Evolutionary conservation across 64 coral and sea anemone species (phyloP).

Genomic region (Dendronephthya gigantea): DNA sequence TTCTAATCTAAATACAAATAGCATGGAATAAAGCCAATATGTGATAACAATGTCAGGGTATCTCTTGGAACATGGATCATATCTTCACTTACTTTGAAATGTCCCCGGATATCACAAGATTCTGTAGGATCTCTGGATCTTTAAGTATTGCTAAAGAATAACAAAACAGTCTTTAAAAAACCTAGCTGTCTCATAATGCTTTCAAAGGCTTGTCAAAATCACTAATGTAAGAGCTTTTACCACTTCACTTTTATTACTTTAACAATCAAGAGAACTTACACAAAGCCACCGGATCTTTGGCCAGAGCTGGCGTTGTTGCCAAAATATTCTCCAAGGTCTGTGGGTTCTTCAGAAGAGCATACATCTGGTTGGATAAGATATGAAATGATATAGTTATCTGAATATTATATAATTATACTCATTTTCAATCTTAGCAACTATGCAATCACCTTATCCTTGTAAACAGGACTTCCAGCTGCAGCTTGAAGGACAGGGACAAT

Average conservation of each 20-base stretch:
- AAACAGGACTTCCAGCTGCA: background rate
- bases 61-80: no score
- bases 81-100: background rate
- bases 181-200: no score
- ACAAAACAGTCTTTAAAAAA: background rate
- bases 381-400: background rate
- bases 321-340: background rate
- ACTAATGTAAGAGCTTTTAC: no score
- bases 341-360: background rate
- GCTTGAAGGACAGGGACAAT: background rate
- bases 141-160: background rate
- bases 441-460: background rate
- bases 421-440: background rate
- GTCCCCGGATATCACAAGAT: background rate
- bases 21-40: background rate
- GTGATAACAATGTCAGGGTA: no score
- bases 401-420: background rate
- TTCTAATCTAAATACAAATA: background rate
- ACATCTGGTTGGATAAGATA: background rate
- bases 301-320: background rate
- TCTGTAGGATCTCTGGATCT: background rate
- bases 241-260: no score
- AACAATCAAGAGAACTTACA: background rate
- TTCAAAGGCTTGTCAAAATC: no score
- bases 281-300: background rate